These are phyloP conservation scores for Emberiza fucata DNA, from an alignment of 2,113 vertebrate species.

Conservation along the genomic window DNA sequence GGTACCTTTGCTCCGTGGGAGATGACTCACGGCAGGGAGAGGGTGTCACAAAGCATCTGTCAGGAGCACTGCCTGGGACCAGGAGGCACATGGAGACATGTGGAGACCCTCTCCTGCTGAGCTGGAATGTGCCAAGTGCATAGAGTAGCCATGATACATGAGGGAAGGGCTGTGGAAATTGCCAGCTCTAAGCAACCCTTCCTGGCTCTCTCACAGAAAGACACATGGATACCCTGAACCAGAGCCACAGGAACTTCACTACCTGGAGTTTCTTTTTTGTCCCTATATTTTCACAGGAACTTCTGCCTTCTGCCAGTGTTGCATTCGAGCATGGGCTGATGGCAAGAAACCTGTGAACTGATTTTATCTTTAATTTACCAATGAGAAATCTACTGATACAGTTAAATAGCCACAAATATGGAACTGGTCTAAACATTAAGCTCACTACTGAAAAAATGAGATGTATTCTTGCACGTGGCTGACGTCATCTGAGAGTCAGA, in stretches of 20 bases:
- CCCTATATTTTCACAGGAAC: not conserved
- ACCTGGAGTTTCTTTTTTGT: not conserved
- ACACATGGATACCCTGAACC: not conserved
- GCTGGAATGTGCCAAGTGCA: not conserved
- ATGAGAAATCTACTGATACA: not conserved
- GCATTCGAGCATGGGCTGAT: not conserved
- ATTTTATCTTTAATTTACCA: not conserved
- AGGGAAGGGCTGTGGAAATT: not conserved
- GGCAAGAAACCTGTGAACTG: not conserved
- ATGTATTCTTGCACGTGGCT: not conserved
- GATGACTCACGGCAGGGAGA: not conserved
- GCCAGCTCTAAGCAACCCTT: not conserved
- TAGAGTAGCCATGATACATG: not conserved
- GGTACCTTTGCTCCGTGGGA: accelerated
- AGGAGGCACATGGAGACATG: no score
- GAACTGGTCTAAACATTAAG: not conserved
- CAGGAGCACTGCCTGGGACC: not conserved
- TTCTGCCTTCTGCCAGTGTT: not conserved
- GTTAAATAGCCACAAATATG: not conserved
- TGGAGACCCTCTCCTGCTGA: not conserved
- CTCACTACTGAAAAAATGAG: not conserved
- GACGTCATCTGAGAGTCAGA: not conserved
- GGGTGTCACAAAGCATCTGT: not conserved
- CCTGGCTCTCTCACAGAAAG: not conserved
- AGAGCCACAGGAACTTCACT: not conserved